phyloP scores from a whole-genome alignment of 2,797 vertebrate genomes.

The Miichthys miiuy region DNA sequence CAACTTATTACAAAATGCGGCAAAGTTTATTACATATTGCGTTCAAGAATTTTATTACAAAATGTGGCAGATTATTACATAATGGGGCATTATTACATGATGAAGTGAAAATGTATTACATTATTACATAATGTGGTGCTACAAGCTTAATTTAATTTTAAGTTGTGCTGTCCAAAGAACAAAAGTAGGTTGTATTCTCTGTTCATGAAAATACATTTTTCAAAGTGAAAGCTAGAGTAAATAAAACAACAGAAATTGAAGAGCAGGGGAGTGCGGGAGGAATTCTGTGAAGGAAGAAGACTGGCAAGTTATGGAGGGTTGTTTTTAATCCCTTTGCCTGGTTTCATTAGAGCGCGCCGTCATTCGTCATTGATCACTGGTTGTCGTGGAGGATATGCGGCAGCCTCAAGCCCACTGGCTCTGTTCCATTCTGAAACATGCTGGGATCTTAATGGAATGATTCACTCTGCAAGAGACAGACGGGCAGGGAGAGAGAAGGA shows the following conservation, averaged over 20 bases:
- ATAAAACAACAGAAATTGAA: constrained; percentile 22
- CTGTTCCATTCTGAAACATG: constrained; percentile 45
- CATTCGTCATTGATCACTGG: constrained; percentile 75
- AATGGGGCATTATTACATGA: no score
- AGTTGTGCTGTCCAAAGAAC: not conserved
- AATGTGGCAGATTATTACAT: no score
- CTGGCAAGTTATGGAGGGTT: constrained; percentile 56
- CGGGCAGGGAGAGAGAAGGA: not conserved
- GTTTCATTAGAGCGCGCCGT: constrained; percentile 67
- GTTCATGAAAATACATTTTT: not conserved
- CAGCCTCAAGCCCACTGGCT: constrained; percentile 46
- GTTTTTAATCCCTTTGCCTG: constrained; percentile 70
- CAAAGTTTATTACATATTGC: no score
- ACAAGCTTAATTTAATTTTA: not conserved
- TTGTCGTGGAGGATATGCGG: constrained; percentile 73
- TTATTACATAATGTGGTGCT: no score
- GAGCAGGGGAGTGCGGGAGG: not conserved
- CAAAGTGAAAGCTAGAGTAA: not conserved
- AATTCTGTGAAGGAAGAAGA: not conserved
- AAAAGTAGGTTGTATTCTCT: not conserved
- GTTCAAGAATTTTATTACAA: no score
- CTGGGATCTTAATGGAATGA: constrained; percentile 70
- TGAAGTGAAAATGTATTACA: no score
- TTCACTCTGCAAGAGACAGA: constrained; percentile 42
- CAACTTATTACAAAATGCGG: no score